A percentile compares a stretch with the other conserved stretches of the same genome.
Conservation (phyloP, 2,888 invertebrate genomes). For the Ganaspis brasiliensis region DNA sequence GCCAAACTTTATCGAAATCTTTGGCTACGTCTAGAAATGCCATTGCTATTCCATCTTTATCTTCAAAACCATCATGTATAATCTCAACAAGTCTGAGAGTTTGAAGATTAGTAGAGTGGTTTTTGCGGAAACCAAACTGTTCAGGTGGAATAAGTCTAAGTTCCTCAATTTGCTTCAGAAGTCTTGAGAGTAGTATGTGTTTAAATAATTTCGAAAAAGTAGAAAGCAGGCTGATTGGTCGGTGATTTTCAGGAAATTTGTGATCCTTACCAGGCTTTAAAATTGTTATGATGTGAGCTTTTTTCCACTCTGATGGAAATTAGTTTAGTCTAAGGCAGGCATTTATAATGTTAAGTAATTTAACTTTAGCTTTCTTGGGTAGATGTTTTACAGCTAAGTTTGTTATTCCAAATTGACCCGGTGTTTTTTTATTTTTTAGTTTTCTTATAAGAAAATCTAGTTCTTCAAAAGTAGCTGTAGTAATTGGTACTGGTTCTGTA, state of each 20-base stretch:
- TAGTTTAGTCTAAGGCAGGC: conserved; percentile 37
- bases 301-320: conserved; percentile 49
- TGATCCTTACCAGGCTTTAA: neutral
- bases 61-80: neutral
- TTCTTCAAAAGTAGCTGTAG: neutral
- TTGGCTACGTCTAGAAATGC: neutral
- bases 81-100: neutral
- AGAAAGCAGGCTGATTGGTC: neutral
- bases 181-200: neutral
- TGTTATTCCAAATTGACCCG: conserved; percentile 48
- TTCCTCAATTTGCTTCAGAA: neutral
- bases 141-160: neutral
- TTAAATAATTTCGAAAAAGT: neutral
- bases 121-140: neutral
- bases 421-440: conserved; percentile 49
- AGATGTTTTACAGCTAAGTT: conserved; percentile 51
- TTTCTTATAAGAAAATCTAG: neutral
- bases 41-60: neutral
- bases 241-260: neutral
- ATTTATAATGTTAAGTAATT: conserved; percentile 48
- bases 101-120: neutral
- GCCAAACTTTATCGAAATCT: neutral
- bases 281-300: conserved; percentile 11
- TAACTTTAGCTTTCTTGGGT: conserved; percentile 43
- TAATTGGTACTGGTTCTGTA: neutral